Base-by-base conservation (phyloP, 92 coral and sea anemone species). In the Actinostola sp. region DNA sequence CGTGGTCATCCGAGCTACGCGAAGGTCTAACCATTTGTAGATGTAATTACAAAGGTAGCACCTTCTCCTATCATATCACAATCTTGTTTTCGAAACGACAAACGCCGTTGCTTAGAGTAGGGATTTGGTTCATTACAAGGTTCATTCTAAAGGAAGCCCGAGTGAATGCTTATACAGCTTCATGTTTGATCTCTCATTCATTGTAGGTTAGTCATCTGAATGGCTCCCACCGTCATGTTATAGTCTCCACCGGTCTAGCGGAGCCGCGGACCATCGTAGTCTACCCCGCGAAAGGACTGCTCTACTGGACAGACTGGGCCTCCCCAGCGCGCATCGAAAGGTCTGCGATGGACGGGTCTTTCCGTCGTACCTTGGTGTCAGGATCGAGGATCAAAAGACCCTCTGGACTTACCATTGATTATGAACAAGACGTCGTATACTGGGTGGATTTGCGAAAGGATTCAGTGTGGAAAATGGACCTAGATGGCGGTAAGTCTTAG, bases 271-370 rank as follows among this genome's bases (percentile, higher is more conserved):
- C 83, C 17, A 82, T 91, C n/a, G 98, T 92, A 0, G 88, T 94
- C 26, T 79, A 88, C 75, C 98, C 98, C 0, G 71, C 81, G 5
- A 91, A 82, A 71, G 98, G 98, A 17, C 85, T 91, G 13, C 78
- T 94, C 61, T 90, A 88, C 77, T 94, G 98, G 98, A 84, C 91
- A 0, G 90, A 88, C 78, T 70, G 81, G 82, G 95, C 90, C 1
- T 30, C 52, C 19, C 44, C 43, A 17, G 71, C 82, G 0, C 85
- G 68, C 66, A 78, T 91, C n/a, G 88, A 94, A 32, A 77, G 87
- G 33, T 72, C 98, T 5, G 54, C 82, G 27, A 88, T 91, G 98
- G 98, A 94, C 32, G 98, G 98, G 1, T 66, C 92, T 53, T 10
- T 17, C 2, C 91, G 88, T 3, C 80, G 43, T 43, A 54, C 71